Evolutionary conservation across 2,797 vertebrate species (phyloP), one percentile per base, ranked within the genome.

Genomic region (Alca torda): DNA sequence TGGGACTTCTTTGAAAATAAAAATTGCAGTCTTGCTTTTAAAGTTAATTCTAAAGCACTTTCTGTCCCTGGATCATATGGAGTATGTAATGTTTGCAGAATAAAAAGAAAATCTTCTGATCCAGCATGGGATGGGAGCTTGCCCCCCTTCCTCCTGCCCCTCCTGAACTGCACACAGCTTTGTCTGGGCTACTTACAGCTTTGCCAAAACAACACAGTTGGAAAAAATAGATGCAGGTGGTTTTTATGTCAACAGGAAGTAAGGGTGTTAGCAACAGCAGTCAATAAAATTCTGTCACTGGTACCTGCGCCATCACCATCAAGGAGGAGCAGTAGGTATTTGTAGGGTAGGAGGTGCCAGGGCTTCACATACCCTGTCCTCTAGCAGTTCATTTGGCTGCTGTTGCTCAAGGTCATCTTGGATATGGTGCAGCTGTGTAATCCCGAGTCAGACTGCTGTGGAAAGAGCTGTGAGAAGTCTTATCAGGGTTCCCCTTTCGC

Each of bases 331-430:
- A 73, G 48, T 6, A 53, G 60, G 12, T 59, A 16, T 57, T 64
- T 77, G 57, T 51, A 46, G 41, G 28, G 19, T 16, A 24, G 30
- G 72, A 25, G 24, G 19, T 63, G 28, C 70, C n/a, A 14, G 1
- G 2, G 17, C 13, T 26, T 5, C 26, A 70, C 1, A 13, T 57
- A 37, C 16, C 6, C 17, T 0, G 0, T 82, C 18, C 33, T 87
- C n/a, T 10, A 31, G 57, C 50, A 79, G 65, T 75, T 90, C 24
- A 5, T 73, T 54, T 69, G 33, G 20, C 57, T 86, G 48, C 12
- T 0, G 0, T 23, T 23, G 11, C 13, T 65, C 50, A 31, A 2
- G 15, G 41, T 84, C 21, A 46, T 64, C 33, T 63, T 70, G 48
- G 39, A 4, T 85, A 7, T n/a, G 56, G 60, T 90, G 41, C 48